Conservation (phyloP, 2,888 invertebrate genomes). For the Chalcosyrphus nemorum region DNA sequence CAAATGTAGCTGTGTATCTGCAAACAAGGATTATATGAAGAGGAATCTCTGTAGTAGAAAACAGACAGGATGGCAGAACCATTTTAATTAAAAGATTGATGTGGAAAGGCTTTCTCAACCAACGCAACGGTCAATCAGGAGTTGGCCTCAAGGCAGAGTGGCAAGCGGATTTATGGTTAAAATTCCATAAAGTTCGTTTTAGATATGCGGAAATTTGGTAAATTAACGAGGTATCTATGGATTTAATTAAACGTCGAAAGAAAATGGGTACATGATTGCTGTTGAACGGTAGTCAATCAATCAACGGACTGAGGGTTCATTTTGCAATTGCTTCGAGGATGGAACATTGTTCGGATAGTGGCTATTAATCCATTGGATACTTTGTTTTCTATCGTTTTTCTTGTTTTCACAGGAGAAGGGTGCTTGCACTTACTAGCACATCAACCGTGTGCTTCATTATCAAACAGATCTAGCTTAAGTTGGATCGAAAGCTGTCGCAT, state of each 20-base stretch:
- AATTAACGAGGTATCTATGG: background rate
- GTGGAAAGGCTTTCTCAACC: constrained; percentile 29
- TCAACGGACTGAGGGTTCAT: background rate
- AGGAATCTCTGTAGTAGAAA: constrained; percentile 5
- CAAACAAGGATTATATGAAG: background rate
- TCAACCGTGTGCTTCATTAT: no score
- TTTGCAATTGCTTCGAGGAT: background rate
- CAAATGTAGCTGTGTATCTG: background rate
- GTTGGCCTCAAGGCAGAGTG: constrained; percentile 39
- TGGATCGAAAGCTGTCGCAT: no score
- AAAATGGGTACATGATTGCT: constrained; percentile 37
- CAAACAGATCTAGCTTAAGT: no score
- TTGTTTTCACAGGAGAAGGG: no score
- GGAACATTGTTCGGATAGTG: no score
- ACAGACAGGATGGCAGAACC: background rate
- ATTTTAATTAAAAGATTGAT: constrained; percentile 67
- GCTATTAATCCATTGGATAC: no score
- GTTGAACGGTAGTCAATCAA: constrained; percentile 63
- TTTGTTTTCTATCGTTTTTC: no score
- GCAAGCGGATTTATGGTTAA: constrained; percentile 28
- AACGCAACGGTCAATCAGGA: constrained; percentile 57
- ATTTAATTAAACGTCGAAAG: constrained; percentile 62
- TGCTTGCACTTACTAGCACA: no score
- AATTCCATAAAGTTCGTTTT: constrained; percentile 17
- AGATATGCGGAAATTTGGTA: background rate